Evolutionary conservation across 2,113 vertebrate genomes (phyloP).

Genomic region (Notechis scutatus): DNA sequence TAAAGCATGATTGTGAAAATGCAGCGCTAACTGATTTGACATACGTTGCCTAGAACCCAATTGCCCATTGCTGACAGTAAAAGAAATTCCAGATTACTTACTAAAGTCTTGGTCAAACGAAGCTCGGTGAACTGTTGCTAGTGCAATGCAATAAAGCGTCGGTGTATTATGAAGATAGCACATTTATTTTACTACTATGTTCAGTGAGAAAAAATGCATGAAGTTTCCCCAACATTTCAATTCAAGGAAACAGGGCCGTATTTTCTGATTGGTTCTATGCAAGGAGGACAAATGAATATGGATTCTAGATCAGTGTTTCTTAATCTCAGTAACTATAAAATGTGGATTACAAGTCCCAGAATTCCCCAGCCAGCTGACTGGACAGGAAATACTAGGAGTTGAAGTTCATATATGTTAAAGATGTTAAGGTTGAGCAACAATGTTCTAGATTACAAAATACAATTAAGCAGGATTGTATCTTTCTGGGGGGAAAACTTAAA

Average conservation of each 20-base stretch:
- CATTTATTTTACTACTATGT: background rate
- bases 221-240: background rate
- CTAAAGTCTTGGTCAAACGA: background rate
- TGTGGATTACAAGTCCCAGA: background rate
- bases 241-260: background rate
- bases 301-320: background rate
- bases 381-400: background rate
- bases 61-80: background rate
- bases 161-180: background rate
- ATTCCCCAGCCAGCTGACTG: background rate
- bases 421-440: background rate
- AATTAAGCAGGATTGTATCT: background rate
- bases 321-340: background rate
- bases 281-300: background rate
- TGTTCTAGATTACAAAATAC: background rate
- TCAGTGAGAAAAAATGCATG: background rate
- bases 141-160: background rate
- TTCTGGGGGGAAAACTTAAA: rapidly evolving
- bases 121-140: background rate
- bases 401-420: background rate
- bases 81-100: background rate
- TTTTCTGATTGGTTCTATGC: background rate
- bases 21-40: background rate
- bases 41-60: background rate
- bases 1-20: background rate